These are phyloP conservation scores for Osmerus mordax DNA, from an alignment of 2,113 vertebrate species.

Conservation along the genomic window DNA sequence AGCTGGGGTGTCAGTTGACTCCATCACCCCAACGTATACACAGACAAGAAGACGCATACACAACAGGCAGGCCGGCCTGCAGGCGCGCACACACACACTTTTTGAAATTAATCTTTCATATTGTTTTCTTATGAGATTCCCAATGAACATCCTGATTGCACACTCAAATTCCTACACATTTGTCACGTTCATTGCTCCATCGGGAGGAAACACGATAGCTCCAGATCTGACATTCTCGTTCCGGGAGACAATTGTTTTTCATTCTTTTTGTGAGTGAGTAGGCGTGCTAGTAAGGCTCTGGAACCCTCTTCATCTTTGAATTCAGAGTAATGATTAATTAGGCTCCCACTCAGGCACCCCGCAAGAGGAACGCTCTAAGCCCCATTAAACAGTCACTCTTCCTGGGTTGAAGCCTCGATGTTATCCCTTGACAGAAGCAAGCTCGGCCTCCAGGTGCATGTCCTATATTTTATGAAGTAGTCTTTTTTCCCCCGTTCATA, in stretches of 20 bases:
- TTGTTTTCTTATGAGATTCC: conserved; percentile 26
- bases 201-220: conserved; percentile 23
- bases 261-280: conserved; percentile 5
- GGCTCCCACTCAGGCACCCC: conserved; percentile 34
- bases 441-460: conserved; percentile 52
- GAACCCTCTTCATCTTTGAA: conserved; percentile 23
- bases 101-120: conserved; percentile 21
- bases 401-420: conserved; percentile 29
- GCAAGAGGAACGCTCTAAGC: conserved; percentile 29
- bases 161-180: background rate
- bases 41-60: background rate
- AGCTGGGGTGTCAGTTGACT: conserved; percentile 15
- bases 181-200: conserved; percentile 5
- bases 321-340: conserved; percentile 56
- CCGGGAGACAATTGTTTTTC: conserved; percentile 27
- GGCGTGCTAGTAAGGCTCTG: background rate
- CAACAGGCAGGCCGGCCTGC: no score
- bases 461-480: conserved; percentile 42
- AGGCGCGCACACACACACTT: background rate
- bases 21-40: background rate
- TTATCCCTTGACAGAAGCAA: conserved; percentile 42
- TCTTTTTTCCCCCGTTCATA: background rate
- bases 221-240: conserved; percentile 24
- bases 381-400: conserved; percentile 41
- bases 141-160: conserved; percentile 13